Base-by-base conservation (phyloP, 2,113 vertebrate genomes). In the Neopipo cinnamomea region DNA sequence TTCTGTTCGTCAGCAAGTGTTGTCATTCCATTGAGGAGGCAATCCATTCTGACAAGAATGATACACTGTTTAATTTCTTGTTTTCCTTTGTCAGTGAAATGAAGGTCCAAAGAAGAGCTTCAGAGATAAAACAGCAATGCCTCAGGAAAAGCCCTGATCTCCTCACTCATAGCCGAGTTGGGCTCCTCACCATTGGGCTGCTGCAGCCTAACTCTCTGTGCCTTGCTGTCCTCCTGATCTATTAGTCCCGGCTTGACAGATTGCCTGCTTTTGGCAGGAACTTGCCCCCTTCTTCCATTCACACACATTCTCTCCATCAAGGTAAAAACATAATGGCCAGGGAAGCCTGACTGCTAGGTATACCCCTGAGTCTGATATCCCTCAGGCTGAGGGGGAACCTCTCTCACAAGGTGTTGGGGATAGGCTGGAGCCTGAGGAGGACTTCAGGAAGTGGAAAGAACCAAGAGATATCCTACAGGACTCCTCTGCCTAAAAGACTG, bases 1-100 rank as follows among this genome's bases (percentile, higher is more conserved):
- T 93, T 85, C 49, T 78, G 22, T 85, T 91, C 62, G 35, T 63
- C 72, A 82, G 62, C 46, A 93, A 71, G 8, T 39, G 50, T 58
- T 66, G 30, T 59, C 52, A 65, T 79, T 66, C 33, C 24, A 22
- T 1, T 58, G 62, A 94, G 44, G 67, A 91, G 82, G 14, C 8
- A 90, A 90, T 90, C 56, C n/a, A 20, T 81, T 86, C 65, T 76
- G 61, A 78, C 23, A 27, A 22, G 79, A 72, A 68, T 76, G 13
- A 62, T 39, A 10, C 7, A 65, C 25, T 55, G 2, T 65, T 89
- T 89, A 37, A n/a, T 85, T 87, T 92, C 41, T 77, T 77, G 17
- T 77, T 90, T 68, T 85, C 41, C 14, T 91, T 68, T 53, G 37
- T 24, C 53, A 81, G 31, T 71, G n/a, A 72, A 85, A 74, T 33